Conservation (phyloP, 2,797 vertebrate genomes). For the Pipistrellus kuhlii region DNA sequence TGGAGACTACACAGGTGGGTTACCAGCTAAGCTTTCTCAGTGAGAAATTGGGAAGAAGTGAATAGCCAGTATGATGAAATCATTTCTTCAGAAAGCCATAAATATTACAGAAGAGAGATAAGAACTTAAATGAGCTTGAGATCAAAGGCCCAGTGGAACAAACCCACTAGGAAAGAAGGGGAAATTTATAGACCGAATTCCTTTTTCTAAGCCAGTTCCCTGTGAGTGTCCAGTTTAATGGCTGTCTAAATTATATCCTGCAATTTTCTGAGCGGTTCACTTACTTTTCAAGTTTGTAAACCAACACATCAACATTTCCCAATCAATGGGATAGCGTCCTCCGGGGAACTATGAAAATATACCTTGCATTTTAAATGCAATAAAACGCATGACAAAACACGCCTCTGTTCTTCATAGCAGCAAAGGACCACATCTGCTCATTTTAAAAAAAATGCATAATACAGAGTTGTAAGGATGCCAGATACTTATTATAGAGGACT, state of each 20-base stretch:
- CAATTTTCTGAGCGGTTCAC: conserved; percentile 84
- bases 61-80: conserved; percentile 81
- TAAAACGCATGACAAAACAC: conserved; percentile 88
- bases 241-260: conserved; percentile 84
- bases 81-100: conserved; percentile 84
- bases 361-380: conserved; percentile 87
- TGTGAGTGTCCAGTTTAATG: conserved; percentile 82
- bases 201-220: conserved; percentile 67
- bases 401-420: conserved; percentile 88
- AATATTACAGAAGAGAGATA: conserved; percentile 84
- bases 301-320: conserved; percentile 86
- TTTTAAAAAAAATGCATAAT: conserved; percentile 83
- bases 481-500: conserved; percentile 86
- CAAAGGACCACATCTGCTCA: conserved; percentile 89
- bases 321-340: conserved; percentile 86
- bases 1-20: conserved; percentile 81
- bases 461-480: conserved; percentile 86
- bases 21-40: conserved; percentile 83
- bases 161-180: conserved; percentile 77
- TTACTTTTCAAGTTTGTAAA: conserved; percentile 87
- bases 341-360: conserved; percentile 88
- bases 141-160: conserved; percentile 83
- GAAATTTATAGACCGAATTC: conserved; percentile 83
- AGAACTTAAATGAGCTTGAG: conserved; percentile 81
- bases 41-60: conserved; percentile 83